Conservation (phyloP, 2,113 vertebrate species). For the Diadophis punctatus region DNA sequence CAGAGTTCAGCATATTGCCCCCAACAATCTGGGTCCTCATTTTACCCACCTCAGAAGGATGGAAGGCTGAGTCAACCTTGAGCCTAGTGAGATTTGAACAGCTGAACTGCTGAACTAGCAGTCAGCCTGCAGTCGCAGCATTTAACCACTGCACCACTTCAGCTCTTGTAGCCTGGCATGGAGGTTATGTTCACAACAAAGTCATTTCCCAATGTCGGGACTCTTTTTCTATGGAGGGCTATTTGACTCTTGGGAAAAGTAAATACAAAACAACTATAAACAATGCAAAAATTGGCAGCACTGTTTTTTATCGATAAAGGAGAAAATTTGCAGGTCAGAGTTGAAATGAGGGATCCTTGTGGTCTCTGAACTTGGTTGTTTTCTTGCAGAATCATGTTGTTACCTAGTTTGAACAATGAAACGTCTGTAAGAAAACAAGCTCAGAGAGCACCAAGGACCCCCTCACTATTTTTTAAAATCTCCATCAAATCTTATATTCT, state of each 20-base stretch:
- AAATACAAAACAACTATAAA: neutral
- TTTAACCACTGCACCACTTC: too few species aligned
- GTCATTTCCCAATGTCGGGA: neutral
- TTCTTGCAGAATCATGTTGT: neutral
- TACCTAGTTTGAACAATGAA: neutral
- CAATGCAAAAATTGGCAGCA: neutral
- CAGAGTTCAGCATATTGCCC: too few species aligned
- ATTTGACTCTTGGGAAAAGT: neutral
- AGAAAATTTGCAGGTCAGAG: neutral
- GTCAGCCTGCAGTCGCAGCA: too few species aligned
- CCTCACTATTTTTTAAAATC: neutral
- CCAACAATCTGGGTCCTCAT: too few species aligned
- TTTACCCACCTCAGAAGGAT: too few species aligned
- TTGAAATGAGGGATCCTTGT: neutral
- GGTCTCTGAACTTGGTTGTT: neutral
- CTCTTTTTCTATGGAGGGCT: neutral
- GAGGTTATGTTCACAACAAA: neutral
- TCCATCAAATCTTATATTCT: neutral
- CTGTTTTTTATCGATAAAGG: neutral
- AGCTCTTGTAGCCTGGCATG: neutral
- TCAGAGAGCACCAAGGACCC: neutral
- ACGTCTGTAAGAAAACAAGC: neutral
- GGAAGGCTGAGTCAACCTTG: too few species aligned
- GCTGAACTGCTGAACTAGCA: too few species aligned
- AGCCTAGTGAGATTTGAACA: too few species aligned